Percentiles rank a stretch among this genome's conserved stretches.
Evolutionary conservation across 2,888 invertebrate genomes (phyloP).

Genomic region (Drosophila villosipedis): DNA sequence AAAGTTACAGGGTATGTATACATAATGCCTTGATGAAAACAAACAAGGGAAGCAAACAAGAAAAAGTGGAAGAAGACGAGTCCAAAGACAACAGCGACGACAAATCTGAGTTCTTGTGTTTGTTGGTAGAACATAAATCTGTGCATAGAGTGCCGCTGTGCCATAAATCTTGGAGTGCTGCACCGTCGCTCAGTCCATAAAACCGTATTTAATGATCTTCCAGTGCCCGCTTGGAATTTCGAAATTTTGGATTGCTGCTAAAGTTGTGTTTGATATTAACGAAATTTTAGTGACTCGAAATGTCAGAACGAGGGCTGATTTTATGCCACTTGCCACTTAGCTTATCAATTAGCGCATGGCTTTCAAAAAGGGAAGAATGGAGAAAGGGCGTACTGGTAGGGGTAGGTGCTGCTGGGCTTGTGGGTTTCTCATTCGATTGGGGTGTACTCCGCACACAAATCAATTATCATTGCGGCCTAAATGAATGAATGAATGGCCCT

Average conservation of each 20-base stretch:
- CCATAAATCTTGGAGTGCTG: constrained; percentile 67
- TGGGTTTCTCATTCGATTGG: neutral
- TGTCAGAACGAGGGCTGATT: constrained; percentile 33
- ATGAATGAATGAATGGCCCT: neutral
- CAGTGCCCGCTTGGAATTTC: constrained; percentile 34
- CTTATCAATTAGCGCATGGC: constrained; percentile 72
- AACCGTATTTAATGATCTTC: constrained; percentile 65
- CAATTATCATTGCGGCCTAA: constrained; percentile 54
- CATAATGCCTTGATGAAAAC: constrained; percentile 14
- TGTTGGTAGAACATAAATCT: constrained; percentile 64
- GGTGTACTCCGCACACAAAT: constrained; percentile 35
- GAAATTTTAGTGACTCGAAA: constrained; percentile 19
- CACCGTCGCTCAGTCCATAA: constrained; percentile 63
- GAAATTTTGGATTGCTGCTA: constrained; percentile 16
- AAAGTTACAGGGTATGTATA: constrained; percentile 4
- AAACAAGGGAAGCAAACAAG: constrained; percentile 24
- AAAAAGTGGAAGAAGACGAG: neutral
- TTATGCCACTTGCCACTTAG: constrained; percentile 79
- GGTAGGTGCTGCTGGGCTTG: neutral
- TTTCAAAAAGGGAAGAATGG: neutral
- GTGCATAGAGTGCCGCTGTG: constrained; percentile 60
- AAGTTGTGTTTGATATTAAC: constrained; percentile 8
- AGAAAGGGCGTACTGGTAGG: neutral
- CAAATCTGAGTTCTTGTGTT: constrained; percentile 38
- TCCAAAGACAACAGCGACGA: constrained; percentile 6